Evolutionary conservation across 2,113 vertebrate species (phyloP).

Genomic region (Anseranas semipalmata): DNA sequence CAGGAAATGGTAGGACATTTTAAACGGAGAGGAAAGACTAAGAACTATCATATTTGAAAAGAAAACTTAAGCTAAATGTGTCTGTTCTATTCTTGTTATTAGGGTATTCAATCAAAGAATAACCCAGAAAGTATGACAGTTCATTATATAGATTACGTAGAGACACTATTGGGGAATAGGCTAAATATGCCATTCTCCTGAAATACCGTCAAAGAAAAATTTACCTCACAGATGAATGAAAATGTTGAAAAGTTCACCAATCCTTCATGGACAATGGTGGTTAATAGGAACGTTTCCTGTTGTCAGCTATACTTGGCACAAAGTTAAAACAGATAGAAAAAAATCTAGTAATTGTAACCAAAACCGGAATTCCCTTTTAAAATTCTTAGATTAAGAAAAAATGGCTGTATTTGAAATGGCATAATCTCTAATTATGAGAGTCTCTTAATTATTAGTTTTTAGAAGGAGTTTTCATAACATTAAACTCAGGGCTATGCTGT

Average conservation of each 20-base stretch:
- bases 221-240: neutral
- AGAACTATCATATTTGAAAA: neutral
- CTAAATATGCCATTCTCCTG: neutral
- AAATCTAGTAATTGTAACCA: neutral
- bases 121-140: neutral
- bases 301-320: neutral
- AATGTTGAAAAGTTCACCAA: neutral
- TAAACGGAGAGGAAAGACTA: neutral
- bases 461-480: neutral
- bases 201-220: neutral
- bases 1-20: neutral
- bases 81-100: neutral
- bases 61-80: neutral
- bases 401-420: neutral
- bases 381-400: neutral
- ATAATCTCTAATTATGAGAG: neutral
- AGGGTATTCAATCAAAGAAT: neutral
- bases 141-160: neutral
- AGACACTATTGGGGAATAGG: neutral
- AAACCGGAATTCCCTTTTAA: neutral
- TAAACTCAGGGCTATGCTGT: neutral
- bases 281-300: neutral
- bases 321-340: neutral
- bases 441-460: neutral
- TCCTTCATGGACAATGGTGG: neutral